Base-by-base conservation (phyloP, 2,888 invertebrate genomes). In the Ganaspis brasiliensis region DNA sequence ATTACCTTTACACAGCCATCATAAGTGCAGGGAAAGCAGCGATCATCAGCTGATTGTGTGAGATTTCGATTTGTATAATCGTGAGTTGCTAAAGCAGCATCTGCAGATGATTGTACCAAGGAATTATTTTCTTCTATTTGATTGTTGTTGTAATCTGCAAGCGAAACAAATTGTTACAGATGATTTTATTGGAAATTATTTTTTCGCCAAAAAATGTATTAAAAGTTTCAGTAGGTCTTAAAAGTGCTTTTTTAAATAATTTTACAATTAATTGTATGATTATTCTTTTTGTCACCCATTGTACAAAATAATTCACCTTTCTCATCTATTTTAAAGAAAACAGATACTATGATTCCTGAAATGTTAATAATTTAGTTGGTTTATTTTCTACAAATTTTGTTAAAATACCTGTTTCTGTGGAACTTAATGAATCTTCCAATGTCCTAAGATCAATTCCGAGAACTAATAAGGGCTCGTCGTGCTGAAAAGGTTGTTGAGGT, bases 381-480 rank as follows among this genome's bases (percentile, higher is more conserved):
- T n/a, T n/a, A n/a, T n/a, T n/a, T n/a, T n/a, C n/a, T n/a, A n/a
- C n/a, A n/a, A n/a, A 2, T 40, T n/a, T 16, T 31, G 6, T 31
- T 31, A 31, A 31, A 4, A 6, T 31, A 67, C 67, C 67, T 67
- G 45, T 67, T 67, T 61, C 24, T 14, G 45, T 72, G 14, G 45
- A 74, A 74, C 80, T 78, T 78, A 81, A 72, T 0, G 79, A 71
- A 72, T 87, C 85, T 40, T 89, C 89, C 45, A 92, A 82, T 9
- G 91, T 86, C 78, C 89, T 88, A 35, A 92, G 88, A 82, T 92
- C 92, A 56, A 92, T 91, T 24, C 91, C 92, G 19, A 92, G 86
- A 10, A 92, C 90, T 40, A 92, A 83, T 37, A 92, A 79, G 5
- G 92, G 88, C 77, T 91, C 90, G 49, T 91, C 90, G 83, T 92